Evolutionary conservation across 1,140 invertebrate species (phyloP), one percentile per base, ranked within the genome.

Genomic region (Drosophila persimilis): DNA sequence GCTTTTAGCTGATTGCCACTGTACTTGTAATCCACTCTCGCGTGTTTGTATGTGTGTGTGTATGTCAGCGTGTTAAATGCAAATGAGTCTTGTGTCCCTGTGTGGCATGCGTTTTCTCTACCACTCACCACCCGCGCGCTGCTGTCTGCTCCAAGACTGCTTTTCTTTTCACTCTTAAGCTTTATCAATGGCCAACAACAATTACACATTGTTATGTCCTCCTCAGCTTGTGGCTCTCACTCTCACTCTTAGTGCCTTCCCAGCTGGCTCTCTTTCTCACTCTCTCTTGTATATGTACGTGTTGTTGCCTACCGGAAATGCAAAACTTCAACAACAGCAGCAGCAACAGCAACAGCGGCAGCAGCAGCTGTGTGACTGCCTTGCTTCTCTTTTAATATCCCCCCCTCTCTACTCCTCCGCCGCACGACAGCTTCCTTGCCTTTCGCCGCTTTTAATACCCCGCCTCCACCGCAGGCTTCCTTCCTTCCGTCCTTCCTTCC

Each of bases 131-230:
- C 9, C 31, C 31, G 3, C 31, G 8, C 9, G 0, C 31, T 24
- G 26, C 45, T 58, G 29, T 46, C 56, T 26, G 26, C 17, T 50
- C 0, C 9, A 1, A 0, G 29, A 46, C 45, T 47, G 50, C 60
- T 46, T 55, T 56, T 41, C 17, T 45, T 69, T 70, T 70, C 56
- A 64, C 77, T 81, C 64, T 77, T 77, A 77, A 85, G 83, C 65
- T 77, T 88, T 88, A 88, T 79, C 84, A 88, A 83, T 83, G 78
- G 57, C 57, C 50, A 56, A 61, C 80, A 85, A 85, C 83, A 86
- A 86, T 88, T 86, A 88, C 83, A 86, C 78, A 78, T 86, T 88
- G 79, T 88, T 88, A 65, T 59, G 52, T 86, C 83, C 78, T 88
- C 56, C 78, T 88, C 56, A 71, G 60, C 73, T 73, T 65, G 81